phyloP scores from a whole-genome alignment of 2,888 invertebrate species.

The Cremastinae sp. region DNA sequence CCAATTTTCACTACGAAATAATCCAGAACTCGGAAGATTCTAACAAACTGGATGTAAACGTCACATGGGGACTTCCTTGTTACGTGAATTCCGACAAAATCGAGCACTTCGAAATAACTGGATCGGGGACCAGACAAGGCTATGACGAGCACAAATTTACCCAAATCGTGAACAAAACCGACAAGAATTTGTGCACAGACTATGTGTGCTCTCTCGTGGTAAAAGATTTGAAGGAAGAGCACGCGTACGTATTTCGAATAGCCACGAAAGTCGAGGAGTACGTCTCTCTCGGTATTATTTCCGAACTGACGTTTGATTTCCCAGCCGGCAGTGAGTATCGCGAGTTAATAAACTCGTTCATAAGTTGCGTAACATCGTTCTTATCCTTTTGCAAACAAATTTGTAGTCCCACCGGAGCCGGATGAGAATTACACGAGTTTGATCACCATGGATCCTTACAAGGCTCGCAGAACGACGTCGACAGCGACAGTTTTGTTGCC shows the following conservation, averaged over 20 bases:
- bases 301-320: constrained; percentile 61
- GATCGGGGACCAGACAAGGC: constrained; percentile 66
- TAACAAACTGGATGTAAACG: constrained; percentile 68
- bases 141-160: constrained; percentile 58
- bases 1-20: constrained; percentile 65
- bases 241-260: constrained; percentile 71
- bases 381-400: not conserved
- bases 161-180: constrained; percentile 40
- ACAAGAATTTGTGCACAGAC: constrained; percentile 55
- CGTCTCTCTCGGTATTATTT: constrained; percentile 60
- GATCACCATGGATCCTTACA: constrained; percentile 73
- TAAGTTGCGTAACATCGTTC: not conserved
- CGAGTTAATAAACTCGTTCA: not conserved
- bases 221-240: constrained; percentile 69
- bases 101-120: constrained; percentile 68
- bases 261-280: constrained; percentile 66
- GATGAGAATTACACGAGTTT: constrained; percentile 69
- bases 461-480: constrained; percentile 70
- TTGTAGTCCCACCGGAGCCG: constrained; percentile 73
- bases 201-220: constrained; percentile 65
- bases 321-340: constrained; percentile 73
- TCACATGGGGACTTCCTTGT: constrained; percentile 74
- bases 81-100: constrained; percentile 68
- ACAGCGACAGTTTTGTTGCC: constrained; percentile 73
- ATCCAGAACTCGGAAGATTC: constrained; percentile 59